A percentile compares a stretch with the other conserved stretches of the same genome.
Conservation (phyloP, 2,113 vertebrate genomes). For the Solea senegalensis region DNA sequence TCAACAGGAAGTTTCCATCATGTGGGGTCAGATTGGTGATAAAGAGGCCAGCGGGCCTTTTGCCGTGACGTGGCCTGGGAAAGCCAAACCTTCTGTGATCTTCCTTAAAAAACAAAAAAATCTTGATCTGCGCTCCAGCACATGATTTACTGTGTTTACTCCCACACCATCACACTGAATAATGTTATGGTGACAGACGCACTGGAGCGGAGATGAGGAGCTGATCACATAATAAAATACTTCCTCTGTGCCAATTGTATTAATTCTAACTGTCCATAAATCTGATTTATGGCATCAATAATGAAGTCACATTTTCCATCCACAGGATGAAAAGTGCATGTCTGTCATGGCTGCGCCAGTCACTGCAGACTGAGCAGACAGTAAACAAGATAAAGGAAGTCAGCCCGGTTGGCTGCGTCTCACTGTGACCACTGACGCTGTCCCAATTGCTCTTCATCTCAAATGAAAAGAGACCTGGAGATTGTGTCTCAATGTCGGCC, state of each 20-base stretch:
- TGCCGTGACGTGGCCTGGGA: conserved; percentile 57
- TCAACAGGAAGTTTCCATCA: conserved; percentile 75
- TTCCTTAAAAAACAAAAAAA: conserved; percentile 14
- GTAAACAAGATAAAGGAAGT: conserved; percentile 49
- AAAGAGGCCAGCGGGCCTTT: conserved; percentile 54
- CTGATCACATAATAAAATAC: conserved; percentile 39
- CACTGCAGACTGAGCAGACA: conserved; percentile 21
- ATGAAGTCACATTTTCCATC: conserved; percentile 33
- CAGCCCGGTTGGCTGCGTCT: neutral
- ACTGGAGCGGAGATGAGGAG: conserved; percentile 27
- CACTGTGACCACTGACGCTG: conserved; percentile 25
- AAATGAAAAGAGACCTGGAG: conserved; percentile 48
- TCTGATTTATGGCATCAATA: conserved; percentile 49
- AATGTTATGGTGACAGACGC: conserved; percentile 50
- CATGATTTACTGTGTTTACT: conserved; percentile 61
- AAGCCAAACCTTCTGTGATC: conserved; percentile 40
- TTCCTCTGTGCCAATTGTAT: conserved; percentile 21
- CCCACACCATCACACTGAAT: conserved; percentile 31
- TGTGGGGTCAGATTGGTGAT: conserved; percentile 70
- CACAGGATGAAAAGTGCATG: conserved; percentile 29
- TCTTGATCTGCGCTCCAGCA: conserved; percentile 11
- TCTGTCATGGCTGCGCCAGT: conserved; percentile 21
- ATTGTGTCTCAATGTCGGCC: conserved; percentile 64
- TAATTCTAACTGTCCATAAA: conserved; percentile 35
- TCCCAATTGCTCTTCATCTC: conserved; percentile 33